phyloP scores from a whole-genome alignment of 2,797 vertebrate genomes.

The Enteromius viviparus region DNA sequence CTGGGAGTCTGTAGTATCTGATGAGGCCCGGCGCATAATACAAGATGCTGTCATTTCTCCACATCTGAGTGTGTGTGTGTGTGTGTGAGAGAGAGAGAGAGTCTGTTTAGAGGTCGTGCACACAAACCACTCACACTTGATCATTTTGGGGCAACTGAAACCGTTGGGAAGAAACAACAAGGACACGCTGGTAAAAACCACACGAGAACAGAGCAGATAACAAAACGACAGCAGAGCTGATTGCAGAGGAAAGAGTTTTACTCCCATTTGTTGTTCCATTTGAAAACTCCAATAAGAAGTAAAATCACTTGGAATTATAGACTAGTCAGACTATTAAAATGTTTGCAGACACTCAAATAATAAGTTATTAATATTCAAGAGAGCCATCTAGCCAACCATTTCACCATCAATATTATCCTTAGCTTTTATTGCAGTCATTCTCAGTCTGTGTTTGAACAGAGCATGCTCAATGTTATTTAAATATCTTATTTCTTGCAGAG shows the following conservation, averaged over 20 bases:
- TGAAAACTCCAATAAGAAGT: constrained; percentile 39
- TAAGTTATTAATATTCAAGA: constrained; percentile 32
- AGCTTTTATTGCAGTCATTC: constrained; percentile 38
- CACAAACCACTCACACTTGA: neutral
- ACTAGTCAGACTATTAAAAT: constrained; percentile 40
- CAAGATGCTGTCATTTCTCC: constrained; percentile 47
- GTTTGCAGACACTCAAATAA: constrained; percentile 28
- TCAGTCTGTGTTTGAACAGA: constrained; percentile 9
- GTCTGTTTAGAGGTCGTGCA: constrained; percentile 5
- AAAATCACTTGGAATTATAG: constrained; percentile 41
- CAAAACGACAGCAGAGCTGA: constrained; percentile 33
- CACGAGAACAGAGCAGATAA: constrained; percentile 29
- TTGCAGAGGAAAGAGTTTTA: constrained; percentile 18
- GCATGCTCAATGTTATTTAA: constrained; percentile 4
- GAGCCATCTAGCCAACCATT: constrained; percentile 27
- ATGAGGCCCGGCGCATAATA: constrained; percentile 30
- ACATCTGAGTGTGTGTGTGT: constrained; percentile 19
- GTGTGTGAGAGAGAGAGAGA: neutral
- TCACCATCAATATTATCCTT: constrained; percentile 45
- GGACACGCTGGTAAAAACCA: constrained; percentile 1
- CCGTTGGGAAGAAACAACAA: constrained; percentile 8
- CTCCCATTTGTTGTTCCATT: constrained; percentile 28
- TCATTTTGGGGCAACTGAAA: constrained; percentile 17
- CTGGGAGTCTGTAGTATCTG: constrained; percentile 34
- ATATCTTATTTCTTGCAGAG: constrained; percentile 13